Evolutionary conservation across 2,797 vertebrate genomes (phyloP).

Genomic region (Selene dorsalis): DNA sequence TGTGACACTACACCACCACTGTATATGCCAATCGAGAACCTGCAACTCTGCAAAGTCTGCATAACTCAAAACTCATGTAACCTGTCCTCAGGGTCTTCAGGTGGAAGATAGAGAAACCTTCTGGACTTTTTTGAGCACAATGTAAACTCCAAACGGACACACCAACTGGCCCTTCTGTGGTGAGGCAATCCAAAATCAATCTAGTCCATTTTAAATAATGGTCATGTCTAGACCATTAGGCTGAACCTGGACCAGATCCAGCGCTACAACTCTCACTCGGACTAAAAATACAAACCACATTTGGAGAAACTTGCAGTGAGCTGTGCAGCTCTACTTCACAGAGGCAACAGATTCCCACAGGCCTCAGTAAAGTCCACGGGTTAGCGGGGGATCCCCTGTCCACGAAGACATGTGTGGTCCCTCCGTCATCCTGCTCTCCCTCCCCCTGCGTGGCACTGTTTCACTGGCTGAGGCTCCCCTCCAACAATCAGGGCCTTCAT

Average conservation of each 20-base stretch:
- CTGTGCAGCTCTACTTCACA: conserved; percentile 26
- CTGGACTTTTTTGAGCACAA: neutral
- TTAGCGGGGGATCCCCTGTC: conserved; percentile 61
- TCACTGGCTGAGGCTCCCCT: conserved; percentile 64
- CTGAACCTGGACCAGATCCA: neutral
- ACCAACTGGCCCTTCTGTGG: neutral
- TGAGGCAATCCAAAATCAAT: neutral
- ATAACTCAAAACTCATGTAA: no score
- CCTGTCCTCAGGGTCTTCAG: neutral
- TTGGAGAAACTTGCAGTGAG: conserved; percentile 11
- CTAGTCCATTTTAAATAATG: neutral
- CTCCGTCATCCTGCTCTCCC: conserved; percentile 54
- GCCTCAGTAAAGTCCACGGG: conserved; percentile 40
- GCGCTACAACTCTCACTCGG: neutral
- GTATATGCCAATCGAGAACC: no score
- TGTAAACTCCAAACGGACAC: conserved; percentile 1
- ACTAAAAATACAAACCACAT: conserved; percentile 23
- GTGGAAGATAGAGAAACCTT: neutral
- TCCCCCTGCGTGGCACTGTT: conserved; percentile 65
- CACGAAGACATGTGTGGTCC: conserved; percentile 73
- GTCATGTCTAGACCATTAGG: neutral
- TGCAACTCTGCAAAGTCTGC: no score
- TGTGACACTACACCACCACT: no score
- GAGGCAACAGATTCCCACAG: conserved; percentile 60
- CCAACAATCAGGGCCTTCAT: conserved; percentile 76